Evolutionary conservation across 2,888 invertebrate genomes (phyloP).

Genomic region (Mimachlamys varia): DNA sequence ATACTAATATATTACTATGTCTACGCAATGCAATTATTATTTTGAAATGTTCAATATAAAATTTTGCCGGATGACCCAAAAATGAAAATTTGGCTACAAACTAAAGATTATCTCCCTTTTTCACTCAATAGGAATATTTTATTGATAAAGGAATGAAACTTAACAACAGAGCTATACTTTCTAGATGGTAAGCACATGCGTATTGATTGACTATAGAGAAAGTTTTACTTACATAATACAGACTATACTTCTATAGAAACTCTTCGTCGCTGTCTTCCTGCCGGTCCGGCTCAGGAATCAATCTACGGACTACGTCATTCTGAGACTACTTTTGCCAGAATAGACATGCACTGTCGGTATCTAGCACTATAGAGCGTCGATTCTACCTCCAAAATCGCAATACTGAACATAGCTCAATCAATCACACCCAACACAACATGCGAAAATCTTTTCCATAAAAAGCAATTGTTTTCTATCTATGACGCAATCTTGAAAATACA

Average conservation of each 20-base stretch:
- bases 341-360: background rate
- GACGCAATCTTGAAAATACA: constrained; percentile 8
- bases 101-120: too few relatives aligned
- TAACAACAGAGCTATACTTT: too few relatives aligned
- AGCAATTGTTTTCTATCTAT: background rate
- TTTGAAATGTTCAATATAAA: too few relatives aligned
- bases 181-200: background rate
- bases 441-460: background rate
- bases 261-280: background rate
- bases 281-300: background rate
- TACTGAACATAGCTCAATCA: background rate
- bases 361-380: background rate
- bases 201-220: background rate
- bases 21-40: too few relatives aligned
- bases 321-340: background rate
- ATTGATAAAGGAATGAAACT: too few relatives aligned
- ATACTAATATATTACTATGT: too few relatives aligned
- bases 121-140: too few relatives aligned
- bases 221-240: background rate
- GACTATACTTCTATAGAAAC: background rate
- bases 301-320: background rate
- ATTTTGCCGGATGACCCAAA: too few relatives aligned
- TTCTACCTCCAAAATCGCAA: background rate
- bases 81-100: too few relatives aligned
- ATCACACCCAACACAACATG: background rate